Base-by-base conservation (phyloP, 2,888 invertebrate genomes). In the Phalangium opilio region DNA sequence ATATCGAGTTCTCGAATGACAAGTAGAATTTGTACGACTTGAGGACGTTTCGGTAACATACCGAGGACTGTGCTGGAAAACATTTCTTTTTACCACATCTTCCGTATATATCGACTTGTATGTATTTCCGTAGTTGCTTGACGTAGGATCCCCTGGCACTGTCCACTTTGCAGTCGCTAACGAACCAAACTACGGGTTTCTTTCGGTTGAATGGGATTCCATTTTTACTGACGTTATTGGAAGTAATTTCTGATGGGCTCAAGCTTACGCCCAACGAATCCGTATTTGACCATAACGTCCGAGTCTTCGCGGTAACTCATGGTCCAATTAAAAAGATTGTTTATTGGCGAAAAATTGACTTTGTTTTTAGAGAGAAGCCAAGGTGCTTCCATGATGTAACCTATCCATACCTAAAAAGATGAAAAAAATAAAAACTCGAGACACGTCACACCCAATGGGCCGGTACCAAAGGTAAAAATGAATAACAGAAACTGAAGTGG, bases 121-220 rank as follows among this genome's bases (percentile, higher is more conserved):
- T 62, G 34, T 46, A 45, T 48, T 61, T 60, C 2, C 51, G 46
- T 36, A 67, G 58, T 48, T 66, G 62, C 2, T 57, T 48, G 10
- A 63, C 66, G 49, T 60, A 64, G 27, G 59, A 58, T n/a, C 60
- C 55, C 7, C 67, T 57, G 3, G 59, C 56, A 47, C 66, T 66
- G 17, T 60, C 53, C 7, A 66, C 63, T 3, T 60, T 60, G 53
- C 68, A 68, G 54, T 67, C 66, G 17, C 66, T 66, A 15, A 67
- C 67, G 50, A 68, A 63, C 67, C 67, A 67, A 10, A 66, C 67
- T 3, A 66, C 64, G 50, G 21, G 44, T 14, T 47, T 44, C 5
- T 21, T 43, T 41, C 40, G 45, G 7, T 36, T 34, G 12, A n/a
- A 27, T 3, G 14, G 12, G 14, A 19, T 2, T 18, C 19, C 34